Conservation (phyloP, 2,113 vertebrate species). For the Camarhynchus parvulus region DNA sequence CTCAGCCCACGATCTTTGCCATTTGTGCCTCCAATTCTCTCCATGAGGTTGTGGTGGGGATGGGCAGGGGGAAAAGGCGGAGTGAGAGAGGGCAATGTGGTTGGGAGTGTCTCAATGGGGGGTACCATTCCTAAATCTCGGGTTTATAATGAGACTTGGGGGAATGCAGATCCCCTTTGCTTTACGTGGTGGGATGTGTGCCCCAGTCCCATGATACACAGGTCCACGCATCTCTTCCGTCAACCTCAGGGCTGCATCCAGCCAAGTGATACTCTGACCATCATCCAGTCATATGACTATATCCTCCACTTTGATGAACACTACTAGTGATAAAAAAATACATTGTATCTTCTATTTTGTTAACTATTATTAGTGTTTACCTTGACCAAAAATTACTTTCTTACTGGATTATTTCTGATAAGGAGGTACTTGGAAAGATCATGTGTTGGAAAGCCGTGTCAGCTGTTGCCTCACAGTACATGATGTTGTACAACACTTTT, state of each 20-base stretch:
- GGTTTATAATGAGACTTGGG: neutral
- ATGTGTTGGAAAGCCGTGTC: neutral
- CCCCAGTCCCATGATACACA: neutral
- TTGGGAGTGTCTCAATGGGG: neutral
- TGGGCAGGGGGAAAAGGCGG: rapidly evolving
- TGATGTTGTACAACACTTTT: neutral
- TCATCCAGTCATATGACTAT: neutral
- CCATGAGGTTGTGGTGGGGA: neutral
- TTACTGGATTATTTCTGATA: neutral
- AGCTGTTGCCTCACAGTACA: neutral
- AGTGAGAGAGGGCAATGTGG: neutral
- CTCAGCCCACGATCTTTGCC: neutral
- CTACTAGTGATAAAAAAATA: neutral
- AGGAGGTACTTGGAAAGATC: neutral
- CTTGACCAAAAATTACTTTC: neutral
- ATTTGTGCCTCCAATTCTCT: neutral
- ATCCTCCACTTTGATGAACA: neutral
- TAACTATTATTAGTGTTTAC: neutral
- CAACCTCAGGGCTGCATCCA: neutral
- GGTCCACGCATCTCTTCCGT: neutral
- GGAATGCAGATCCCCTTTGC: neutral
- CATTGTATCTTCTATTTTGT: neutral
- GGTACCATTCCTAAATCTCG: neutral
- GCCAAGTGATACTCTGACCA: neutral
- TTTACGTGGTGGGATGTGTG: neutral